Evolutionary conservation across 2,797 vertebrate species (phyloP).

Genomic region (Iguana delicatissima): DNA sequence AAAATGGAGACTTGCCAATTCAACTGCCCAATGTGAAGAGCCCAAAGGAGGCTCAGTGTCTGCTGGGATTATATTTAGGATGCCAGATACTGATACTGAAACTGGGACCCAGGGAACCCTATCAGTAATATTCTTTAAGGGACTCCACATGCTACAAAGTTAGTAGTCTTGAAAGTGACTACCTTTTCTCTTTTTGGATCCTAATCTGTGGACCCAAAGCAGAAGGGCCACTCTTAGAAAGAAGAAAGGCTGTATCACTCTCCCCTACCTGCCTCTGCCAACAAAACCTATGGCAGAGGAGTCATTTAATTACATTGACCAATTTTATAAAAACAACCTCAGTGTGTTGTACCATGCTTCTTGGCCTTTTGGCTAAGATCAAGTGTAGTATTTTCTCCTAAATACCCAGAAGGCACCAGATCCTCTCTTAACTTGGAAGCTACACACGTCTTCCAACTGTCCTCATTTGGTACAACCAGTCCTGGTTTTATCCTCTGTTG

Average conservation of each 20-base stretch:
- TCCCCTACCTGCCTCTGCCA: no score
- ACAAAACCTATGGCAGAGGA: not conserved
- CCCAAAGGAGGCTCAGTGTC: not conserved
- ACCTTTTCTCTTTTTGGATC: no score
- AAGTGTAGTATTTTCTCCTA: not conserved
- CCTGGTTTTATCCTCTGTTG: no score
- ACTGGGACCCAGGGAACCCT: not conserved
- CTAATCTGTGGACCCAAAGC: not conserved
- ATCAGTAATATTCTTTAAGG: not conserved
- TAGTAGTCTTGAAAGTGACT: not conserved
- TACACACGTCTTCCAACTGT: no score
- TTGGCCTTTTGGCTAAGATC: no score
- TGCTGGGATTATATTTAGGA: not conserved
- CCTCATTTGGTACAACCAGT: no score
- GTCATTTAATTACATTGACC: not conserved
- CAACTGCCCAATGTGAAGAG: not conserved
- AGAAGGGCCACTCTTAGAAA: not conserved
- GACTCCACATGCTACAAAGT: not conserved
- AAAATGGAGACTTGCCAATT: not conserved
- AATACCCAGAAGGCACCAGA: no score
- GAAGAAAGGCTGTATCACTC: not conserved
- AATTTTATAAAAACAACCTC: not conserved
- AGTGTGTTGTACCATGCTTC: not conserved
- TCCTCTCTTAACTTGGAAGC: no score
- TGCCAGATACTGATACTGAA: not conserved